A percentile compares a stretch with the other conserved stretches of the same genome.
These are phyloP conservation scores for Alcis repandata DNA, from an alignment of 2,888 invertebrate genomes.

Conservation along the genomic window DNA sequence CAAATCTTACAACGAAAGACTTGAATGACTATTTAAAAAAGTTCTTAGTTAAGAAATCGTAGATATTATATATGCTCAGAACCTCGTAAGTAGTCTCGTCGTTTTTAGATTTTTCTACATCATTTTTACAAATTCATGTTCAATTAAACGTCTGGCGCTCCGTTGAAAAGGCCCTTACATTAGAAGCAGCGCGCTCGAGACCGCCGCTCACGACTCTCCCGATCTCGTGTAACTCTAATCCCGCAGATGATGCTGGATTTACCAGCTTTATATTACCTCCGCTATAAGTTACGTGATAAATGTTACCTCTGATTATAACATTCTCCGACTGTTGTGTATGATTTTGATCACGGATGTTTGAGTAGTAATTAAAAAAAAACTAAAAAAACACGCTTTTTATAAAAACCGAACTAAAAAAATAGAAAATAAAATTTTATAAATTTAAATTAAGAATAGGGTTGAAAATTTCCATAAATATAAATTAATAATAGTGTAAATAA, in stretches of 20 bases:
- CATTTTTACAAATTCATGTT: neutral
- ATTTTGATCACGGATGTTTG: too few species aligned
- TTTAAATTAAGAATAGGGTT: too few species aligned
- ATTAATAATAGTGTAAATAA: too few species aligned
- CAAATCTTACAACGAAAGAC: neutral
- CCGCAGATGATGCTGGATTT: slow-evolving; percentile 83
- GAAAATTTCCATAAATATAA: too few species aligned
- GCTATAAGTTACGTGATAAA: slow-evolving; percentile 75
- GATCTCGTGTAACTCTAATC: slow-evolving; percentile 83
- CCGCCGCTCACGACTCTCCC: slow-evolving; percentile 65
- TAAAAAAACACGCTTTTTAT: too few species aligned
- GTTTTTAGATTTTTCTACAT: neutral
- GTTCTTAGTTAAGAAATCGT: neutral
- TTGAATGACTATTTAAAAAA: neutral
- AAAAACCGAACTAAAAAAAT: too few species aligned
- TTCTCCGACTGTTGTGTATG: neutral
- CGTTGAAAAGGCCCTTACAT: slow-evolving; percentile 27
- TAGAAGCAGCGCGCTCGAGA: slow-evolving; percentile 60
- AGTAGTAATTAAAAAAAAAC: too few species aligned
- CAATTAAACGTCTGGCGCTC: slow-evolving; percentile 28
- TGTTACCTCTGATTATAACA: slow-evolving; percentile 51
- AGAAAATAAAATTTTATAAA: too few species aligned
- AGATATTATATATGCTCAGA: neutral
- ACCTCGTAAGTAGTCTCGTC: neutral
- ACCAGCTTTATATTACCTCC: slow-evolving; percentile 78